Base-by-base conservation (phyloP, 2,888 invertebrate species). In the Tridacna gigas region DNA sequence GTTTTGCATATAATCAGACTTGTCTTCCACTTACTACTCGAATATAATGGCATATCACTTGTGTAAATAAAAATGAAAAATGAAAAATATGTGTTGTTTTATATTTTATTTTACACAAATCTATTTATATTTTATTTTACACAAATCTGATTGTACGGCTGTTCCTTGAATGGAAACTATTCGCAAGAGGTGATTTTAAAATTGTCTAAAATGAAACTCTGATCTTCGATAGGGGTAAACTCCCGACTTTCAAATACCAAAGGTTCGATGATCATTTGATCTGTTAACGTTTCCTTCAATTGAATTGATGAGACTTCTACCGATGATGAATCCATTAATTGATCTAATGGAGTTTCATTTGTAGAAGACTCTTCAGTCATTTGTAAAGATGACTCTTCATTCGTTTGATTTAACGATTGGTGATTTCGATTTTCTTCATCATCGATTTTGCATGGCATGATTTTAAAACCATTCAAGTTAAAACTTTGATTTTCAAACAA, bases 1-100 rank as follows among this genome's bases (percentile, higher is more conserved):
- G 71, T 13, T 45, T 26, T n/a, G 20, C 18, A 45, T 37, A 76
- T 80, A 71, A 63, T 73, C 80, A 80, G 67, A 67, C 15, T n/a
- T 67, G 67, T 67, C n/a, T 67, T 45, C 28, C 45, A 7, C 45
- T 67, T 67, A 28, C 66, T 28, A 18, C 26, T 26, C 18, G 26
- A 26, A 26, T 26, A 22, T 66, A 26, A 66, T 28, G 18, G 28
- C 18, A 66, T 66, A 28, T 18, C 5, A 26, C 12, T 22, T 26
- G 66, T 66, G 26, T 26, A 66, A 7, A 66, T 26, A 26, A 12
- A 26, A 66, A 66, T 26, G 26, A 26, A 26, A 28, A 66, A 18
- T 18, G 25, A 66, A 22, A 66, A 66, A 20, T 45, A 45, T n/a
- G 18, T 67, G n/a, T 67, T 67, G 15, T 45, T 45, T 67, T 67